Base-by-base conservation (phyloP, 2,113 vertebrate genomes). In the Stigmatopora argus region DNA sequence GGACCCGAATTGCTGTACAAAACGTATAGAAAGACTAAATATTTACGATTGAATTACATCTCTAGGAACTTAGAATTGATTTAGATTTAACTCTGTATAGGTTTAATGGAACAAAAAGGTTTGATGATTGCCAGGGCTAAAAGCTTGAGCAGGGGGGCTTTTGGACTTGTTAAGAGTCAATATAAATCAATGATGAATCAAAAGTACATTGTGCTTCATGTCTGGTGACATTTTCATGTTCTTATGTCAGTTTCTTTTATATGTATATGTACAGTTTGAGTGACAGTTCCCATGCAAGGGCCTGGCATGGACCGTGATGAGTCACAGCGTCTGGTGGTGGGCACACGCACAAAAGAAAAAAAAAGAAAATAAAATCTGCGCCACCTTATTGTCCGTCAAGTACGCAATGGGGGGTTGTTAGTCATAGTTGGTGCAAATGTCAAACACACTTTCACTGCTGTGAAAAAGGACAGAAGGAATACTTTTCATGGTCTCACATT, bases 371-470 rank as follows among this genome's bases (percentile, higher is more conserved):
- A 70, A 63, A 74, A 73, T 64, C 57, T 70, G 9, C 35, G 70
- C 74, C 66, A 74, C 56, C 67, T 74, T 74, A 75, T 72, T 74
- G 74, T 83, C 72, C 69, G 41, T 38, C 49, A 62, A 72, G 51
- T 44, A 53, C 57, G 68, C 41, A 41, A 60, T 35, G 56, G 62
- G 49, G 53, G 49, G 7, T 52, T 53, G 73, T 85, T 80, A 73
- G 63, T 83, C 77, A 83, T 68, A 62, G 70, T 46, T 62, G 62
- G 10, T 66, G 64, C 63, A 82, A 85, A 81, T 77, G 75, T 81
- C 77, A 81, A 79, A 57, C 69, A 66, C 18, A 66, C 41, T 61
- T 64, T 9, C 58, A 18, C 64, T 31, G 44, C 47, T 75, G 31
- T 67, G 21, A 81, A 71, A 76, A 60, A 26, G 60, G 15, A 51